A percentile compares a stretch with the other conserved stretches of the same genome.
Conservation (phyloP, 2,113 vertebrate species). For the Psammodynastes pulverulentus region DNA sequence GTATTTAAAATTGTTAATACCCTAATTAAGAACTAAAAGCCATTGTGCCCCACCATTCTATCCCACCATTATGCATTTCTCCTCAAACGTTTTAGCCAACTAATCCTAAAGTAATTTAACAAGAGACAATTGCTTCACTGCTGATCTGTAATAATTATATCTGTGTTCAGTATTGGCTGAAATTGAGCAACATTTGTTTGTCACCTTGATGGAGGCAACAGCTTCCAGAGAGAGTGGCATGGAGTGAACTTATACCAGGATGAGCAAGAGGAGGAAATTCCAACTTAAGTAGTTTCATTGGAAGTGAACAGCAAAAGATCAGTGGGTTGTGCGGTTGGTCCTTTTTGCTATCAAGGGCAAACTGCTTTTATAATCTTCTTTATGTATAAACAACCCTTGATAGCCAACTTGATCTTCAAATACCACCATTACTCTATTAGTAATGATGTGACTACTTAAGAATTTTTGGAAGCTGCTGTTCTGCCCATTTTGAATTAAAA, state of each 20-base stretch:
- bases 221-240: background rate
- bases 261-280: background rate
- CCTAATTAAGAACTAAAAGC: too few species aligned
- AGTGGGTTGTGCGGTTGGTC: too few species aligned
- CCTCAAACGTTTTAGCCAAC: background rate
- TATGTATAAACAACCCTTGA: background rate
- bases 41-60: too few species aligned
- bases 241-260: background rate
- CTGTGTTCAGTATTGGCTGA: background rate
- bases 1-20: too few species aligned
- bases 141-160: background rate
- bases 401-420: background rate
- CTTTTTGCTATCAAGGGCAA: background rate
- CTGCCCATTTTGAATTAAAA: background rate
- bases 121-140: background rate
- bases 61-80: background rate
- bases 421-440: background rate
- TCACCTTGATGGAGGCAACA: background rate
- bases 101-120: background rate
- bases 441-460: background rate
- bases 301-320: background rate
- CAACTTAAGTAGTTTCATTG: background rate
- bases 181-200: background rate
- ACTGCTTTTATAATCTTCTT: too few species aligned
- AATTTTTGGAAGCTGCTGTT: background rate